These are phyloP conservation scores for Sander lucioperca DNA, from an alignment of 2,113 vertebrate species.

Conservation along the genomic window DNA sequence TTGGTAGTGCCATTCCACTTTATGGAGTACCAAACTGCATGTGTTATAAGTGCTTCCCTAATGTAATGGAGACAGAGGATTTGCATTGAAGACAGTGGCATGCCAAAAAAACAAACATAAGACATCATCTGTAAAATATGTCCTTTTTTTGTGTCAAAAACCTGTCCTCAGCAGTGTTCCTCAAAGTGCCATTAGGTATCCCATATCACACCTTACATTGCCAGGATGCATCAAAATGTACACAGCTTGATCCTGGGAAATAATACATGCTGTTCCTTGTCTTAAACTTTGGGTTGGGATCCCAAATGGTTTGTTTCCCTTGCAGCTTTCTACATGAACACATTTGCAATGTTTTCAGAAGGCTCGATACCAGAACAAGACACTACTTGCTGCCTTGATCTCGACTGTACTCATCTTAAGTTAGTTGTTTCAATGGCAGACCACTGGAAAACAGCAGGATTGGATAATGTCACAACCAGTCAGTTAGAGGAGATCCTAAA, in stretches of 20 bases:
- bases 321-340: background rate
- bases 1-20: background rate
- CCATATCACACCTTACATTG: background rate
- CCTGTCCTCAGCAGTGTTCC: too few relatives aligned
- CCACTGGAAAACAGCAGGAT: constrained; percentile 35
- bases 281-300: constrained; percentile 17
- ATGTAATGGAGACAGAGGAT: constrained; percentile 17
- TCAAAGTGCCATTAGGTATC: background rate
- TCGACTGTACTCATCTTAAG: background rate
- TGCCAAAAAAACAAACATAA: constrained; percentile 2
- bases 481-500: constrained; percentile 7
- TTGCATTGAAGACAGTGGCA: constrained; percentile 7
- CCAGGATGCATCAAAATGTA: constrained; percentile 8
- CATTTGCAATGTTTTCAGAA: constrained; percentile 3
- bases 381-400: background rate
- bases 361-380: background rate
- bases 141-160: too few relatives aligned
- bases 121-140: background rate
- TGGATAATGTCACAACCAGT: constrained; percentile 26
- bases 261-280: background rate
- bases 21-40: too few relatives aligned
- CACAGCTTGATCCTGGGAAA: background rate
- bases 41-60: background rate
- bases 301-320: constrained; percentile 17
- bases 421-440: constrained; percentile 18